Evolutionary conservation across 2,888 invertebrate genomes (phyloP).

Genomic region (Cerastoderma edule): DNA sequence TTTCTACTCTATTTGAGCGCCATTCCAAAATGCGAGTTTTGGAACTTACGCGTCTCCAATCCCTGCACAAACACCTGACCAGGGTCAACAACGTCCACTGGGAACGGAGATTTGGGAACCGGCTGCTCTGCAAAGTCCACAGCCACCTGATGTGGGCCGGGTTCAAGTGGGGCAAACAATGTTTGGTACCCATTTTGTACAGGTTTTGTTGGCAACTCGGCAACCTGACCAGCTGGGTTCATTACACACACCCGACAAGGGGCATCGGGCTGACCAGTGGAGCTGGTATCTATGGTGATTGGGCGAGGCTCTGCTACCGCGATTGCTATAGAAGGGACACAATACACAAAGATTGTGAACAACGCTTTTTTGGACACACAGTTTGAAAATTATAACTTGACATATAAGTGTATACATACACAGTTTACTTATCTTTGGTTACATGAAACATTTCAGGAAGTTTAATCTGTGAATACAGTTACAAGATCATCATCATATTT

Average conservation of each 20-base stretch:
- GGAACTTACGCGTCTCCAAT: slow-evolving; percentile 92
- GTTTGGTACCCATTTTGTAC: slow-evolving; percentile 88
- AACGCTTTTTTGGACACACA: too few species aligned
- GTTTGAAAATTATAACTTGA: too few species aligned
- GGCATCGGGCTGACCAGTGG: slow-evolving; percentile 65
- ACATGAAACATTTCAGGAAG: too few species aligned
- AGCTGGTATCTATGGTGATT: slow-evolving; percentile 54
- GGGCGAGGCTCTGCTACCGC: slow-evolving; percentile 61
- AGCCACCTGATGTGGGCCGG: slow-evolving; percentile 82
- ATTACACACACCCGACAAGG: slow-evolving; percentile 71
- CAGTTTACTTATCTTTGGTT: too few species aligned
- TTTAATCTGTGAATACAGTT: too few species aligned
- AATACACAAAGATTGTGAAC: too few species aligned
- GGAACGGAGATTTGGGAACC: slow-evolving; percentile 82
- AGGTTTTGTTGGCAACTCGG: slow-evolving; percentile 91
- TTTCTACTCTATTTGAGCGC: neutral
- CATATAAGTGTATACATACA: too few species aligned
- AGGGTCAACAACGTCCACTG: slow-evolving; percentile 81
- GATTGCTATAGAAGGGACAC: slow-evolving; percentile 59
- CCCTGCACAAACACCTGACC: slow-evolving; percentile 88
- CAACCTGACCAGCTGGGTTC: slow-evolving; percentile 83
- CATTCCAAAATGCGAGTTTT: slow-evolving; percentile 60
- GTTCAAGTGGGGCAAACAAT: slow-evolving; percentile 81
- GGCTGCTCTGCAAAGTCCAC: slow-evolving; percentile 81
- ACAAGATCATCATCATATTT: too few species aligned